These are phyloP conservation scores for Glaucidium brasilianum DNA, from an alignment of 2,113 vertebrate genomes.

Conservation along the genomic window DNA sequence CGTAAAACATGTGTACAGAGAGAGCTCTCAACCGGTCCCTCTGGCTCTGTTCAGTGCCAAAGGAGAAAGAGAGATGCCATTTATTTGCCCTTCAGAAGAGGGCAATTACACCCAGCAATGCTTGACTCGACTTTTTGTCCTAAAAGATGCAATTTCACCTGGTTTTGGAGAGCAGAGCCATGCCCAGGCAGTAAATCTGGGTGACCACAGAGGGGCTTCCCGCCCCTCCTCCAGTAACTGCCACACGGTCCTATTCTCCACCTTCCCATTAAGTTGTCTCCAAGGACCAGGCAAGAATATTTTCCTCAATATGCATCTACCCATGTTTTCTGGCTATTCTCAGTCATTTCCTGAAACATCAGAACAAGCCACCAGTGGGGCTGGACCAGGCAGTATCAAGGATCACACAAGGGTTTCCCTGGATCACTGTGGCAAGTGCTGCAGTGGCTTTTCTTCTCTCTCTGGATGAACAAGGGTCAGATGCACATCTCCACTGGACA, in stretches of 20 bases:
- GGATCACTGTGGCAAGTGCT: background rate
- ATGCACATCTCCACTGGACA: background rate
- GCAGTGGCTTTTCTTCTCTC: background rate
- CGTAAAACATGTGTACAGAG: rapidly evolving
- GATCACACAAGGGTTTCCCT: background rate
- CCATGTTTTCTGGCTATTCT: background rate
- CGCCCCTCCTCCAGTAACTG: background rate
- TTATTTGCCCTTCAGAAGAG: background rate
- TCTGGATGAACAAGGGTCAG: background rate
- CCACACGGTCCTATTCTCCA: background rate
- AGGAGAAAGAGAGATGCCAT: background rate
- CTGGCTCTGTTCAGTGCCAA: background rate
- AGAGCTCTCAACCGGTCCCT: background rate
- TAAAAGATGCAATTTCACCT: background rate
- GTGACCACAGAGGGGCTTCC: background rate
- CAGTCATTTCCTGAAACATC: background rate
- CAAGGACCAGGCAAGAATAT: background rate
- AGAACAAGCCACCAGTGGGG: background rate
- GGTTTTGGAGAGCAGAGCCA: background rate
- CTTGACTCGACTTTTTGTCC: background rate
- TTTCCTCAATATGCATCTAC: background rate
- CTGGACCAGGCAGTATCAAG: rapidly evolving
- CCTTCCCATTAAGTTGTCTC: background rate
- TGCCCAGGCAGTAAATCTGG: background rate
- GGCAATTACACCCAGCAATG: background rate